Conservation (phyloP, 1,140 invertebrate species). For the Drosophila orena region DNA sequence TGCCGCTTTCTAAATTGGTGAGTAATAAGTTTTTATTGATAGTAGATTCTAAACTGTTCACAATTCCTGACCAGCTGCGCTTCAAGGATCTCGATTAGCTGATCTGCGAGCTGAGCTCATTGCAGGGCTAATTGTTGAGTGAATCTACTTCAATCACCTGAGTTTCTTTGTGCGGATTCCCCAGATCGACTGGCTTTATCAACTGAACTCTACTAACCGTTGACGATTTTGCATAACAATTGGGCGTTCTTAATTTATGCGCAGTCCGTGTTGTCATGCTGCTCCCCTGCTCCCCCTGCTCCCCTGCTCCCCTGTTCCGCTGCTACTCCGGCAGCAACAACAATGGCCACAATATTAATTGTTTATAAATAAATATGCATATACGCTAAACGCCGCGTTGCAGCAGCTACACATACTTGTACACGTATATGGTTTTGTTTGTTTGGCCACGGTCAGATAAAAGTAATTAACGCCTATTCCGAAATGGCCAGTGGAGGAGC, state of each 20-base stretch:
- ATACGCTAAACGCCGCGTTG: conserved; percentile 28
- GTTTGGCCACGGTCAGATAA: conserved; percentile 65
- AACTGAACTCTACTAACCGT: conserved; percentile 3
- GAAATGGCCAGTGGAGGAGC: conserved; percentile 33
- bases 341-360: conserved; percentile 46
- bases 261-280: conserved; percentile 8
- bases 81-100: too few species aligned
- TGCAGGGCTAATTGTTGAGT: too few species aligned
- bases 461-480: conserved; percentile 81
- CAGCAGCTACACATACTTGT: conserved; percentile 18
- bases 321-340: conserved; percentile 23
- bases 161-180: too few species aligned
- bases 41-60: too few species aligned
- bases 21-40: too few species aligned
- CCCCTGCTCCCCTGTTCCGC: too few species aligned
- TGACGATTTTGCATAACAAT: conserved; percentile 41
- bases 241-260: conserved; percentile 54
- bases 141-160: too few species aligned
- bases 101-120: too few species aligned
- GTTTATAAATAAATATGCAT: conserved; percentile 62
- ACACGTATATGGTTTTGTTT: conserved; percentile 47
- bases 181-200: conserved; percentile 7
- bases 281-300: too few species aligned
- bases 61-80: too few species aligned
- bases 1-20: too few species aligned